Conservation (phyloP, 2,113 vertebrate species). For the Hippocampus mohnikei region DNA sequence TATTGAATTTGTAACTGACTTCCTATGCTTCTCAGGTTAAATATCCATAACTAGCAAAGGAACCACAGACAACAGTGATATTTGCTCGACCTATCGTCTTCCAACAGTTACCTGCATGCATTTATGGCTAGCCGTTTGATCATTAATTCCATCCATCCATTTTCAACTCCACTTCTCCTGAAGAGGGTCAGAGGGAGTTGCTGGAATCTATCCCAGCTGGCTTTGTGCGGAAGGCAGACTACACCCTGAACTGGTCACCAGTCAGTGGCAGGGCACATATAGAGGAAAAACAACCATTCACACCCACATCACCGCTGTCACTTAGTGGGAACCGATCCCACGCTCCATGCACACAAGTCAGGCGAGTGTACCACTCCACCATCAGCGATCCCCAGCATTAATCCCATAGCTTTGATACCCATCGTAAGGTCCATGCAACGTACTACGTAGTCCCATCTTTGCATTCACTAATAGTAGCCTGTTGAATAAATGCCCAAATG, state of each 20-base stretch:
- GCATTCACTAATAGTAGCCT: background rate
- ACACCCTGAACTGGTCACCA: too few species aligned
- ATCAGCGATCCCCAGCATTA: background rate
- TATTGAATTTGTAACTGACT: background rate
- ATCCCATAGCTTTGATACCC: background rate
- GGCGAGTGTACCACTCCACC: too few species aligned
- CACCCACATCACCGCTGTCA: too few species aligned
- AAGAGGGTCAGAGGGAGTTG: too few species aligned
- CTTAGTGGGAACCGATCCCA: too few species aligned
- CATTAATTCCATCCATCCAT: too few species aligned
- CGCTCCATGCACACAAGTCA: too few species aligned
- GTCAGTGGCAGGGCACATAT: too few species aligned
- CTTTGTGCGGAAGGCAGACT: too few species aligned
- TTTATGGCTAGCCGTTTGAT: background rate
- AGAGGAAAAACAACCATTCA: too few species aligned
- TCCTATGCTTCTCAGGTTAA: background rate
- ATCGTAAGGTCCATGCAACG: background rate
- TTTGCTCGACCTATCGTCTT: background rate
- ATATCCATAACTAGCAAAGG: background rate
- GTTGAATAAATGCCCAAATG: background rate
- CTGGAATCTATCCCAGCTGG: too few species aligned
- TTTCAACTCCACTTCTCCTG: too few species aligned
- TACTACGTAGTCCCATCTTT: background rate
- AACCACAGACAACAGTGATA: background rate
- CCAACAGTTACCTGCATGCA: background rate